Conservation (phyloP, 2,888 invertebrate genomes). For the Drosophila merina region DNA sequence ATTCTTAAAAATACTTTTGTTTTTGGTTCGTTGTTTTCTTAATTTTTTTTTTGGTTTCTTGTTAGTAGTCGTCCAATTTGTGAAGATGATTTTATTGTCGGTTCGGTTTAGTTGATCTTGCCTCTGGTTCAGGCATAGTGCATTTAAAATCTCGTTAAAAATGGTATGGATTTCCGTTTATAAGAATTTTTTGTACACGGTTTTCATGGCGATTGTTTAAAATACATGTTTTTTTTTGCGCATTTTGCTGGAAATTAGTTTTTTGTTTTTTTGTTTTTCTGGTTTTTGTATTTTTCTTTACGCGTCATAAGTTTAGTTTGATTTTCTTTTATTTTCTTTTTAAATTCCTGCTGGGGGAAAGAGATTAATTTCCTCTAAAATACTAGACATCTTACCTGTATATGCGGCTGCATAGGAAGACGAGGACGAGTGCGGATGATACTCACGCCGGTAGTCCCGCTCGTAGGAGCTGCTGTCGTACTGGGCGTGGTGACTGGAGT, state of each 20-base stretch:
- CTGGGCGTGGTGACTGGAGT: constrained; percentile 81
- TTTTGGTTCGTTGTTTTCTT: constrained; percentile 25
- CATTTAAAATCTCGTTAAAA: constrained; percentile 76
- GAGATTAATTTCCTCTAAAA: constrained; percentile 48
- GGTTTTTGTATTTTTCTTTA: constrained; percentile 11
- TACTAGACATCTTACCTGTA: constrained; percentile 75
- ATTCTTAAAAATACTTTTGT: constrained; percentile 30
- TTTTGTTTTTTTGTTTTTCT: constrained; percentile 30
- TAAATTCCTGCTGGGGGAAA: constrained; percentile 64
- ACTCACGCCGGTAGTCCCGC: constrained; percentile 82
- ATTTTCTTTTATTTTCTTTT: constrained; percentile 42
- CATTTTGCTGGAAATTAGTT: constrained; percentile 37
- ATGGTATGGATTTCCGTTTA: constrained; percentile 49
- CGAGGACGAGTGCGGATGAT: constrained; percentile 82
- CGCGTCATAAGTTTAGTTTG: constrained; percentile 42
- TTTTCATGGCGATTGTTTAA: constrained; percentile 45
- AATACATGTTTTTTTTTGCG: constrained; percentile 32
- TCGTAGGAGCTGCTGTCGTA: constrained; percentile 82
- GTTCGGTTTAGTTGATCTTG: constrained; percentile 37
- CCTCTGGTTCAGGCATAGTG: constrained; percentile 64
- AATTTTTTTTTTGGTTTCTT: constrained; percentile 22
- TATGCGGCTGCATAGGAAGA: constrained; percentile 80
- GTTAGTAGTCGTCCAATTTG: constrained; percentile 50
- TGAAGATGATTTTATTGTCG: constrained; percentile 33
- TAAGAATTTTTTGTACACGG: constrained; percentile 54